Conservation (phyloP, 2,888 invertebrate genomes). For the Phania funesta region DNA sequence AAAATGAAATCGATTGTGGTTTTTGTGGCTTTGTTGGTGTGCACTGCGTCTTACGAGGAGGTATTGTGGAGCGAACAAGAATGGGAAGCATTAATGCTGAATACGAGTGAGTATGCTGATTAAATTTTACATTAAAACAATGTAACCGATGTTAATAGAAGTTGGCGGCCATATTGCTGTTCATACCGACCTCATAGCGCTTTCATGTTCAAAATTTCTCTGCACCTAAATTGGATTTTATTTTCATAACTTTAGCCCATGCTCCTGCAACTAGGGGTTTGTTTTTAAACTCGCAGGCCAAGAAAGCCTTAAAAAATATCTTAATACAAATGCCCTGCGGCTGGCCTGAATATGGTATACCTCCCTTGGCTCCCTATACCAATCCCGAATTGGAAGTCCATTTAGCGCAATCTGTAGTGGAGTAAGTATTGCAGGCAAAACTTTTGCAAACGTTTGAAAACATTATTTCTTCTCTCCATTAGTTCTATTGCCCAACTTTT, state of each 20-base stretch:
- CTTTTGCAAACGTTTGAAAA: fast-evolving
- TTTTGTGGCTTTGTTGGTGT: slow-evolving; percentile 72
- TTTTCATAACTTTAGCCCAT: slow-evolving; percentile 69
- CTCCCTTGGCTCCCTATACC: slow-evolving; percentile 77
- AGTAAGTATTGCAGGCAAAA: slow-evolving; percentile 71
- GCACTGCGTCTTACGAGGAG: slow-evolving; percentile 71
- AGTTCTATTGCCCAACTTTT: slow-evolving; percentile 72
- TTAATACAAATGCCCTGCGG: slow-evolving; percentile 76
- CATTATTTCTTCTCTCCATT: not conserved
- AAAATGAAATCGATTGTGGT: slow-evolving; percentile 70
- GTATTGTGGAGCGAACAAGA: slow-evolving; percentile 71
- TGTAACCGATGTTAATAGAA: not conserved
- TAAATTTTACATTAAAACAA: too few relatives aligned
- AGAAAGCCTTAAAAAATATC: slow-evolving; percentile 71
- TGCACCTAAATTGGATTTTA: too few relatives aligned
- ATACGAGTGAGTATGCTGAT: slow-evolving; percentile 70
- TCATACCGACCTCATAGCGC: too few relatives aligned
- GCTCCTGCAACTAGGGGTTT: slow-evolving; percentile 70
- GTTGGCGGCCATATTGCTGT: too few relatives aligned
- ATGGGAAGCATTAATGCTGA: slow-evolving; percentile 69
- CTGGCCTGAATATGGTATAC: slow-evolving; percentile 74
- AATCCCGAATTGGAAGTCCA: slow-evolving; percentile 74
- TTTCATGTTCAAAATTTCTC: too few relatives aligned
- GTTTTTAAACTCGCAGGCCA: slow-evolving; percentile 74
- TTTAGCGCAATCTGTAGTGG: slow-evolving; percentile 70